Evolutionary conservation across 2,797 vertebrate genomes (phyloP).

Genomic region (Hemitrygon akajei): DNA sequence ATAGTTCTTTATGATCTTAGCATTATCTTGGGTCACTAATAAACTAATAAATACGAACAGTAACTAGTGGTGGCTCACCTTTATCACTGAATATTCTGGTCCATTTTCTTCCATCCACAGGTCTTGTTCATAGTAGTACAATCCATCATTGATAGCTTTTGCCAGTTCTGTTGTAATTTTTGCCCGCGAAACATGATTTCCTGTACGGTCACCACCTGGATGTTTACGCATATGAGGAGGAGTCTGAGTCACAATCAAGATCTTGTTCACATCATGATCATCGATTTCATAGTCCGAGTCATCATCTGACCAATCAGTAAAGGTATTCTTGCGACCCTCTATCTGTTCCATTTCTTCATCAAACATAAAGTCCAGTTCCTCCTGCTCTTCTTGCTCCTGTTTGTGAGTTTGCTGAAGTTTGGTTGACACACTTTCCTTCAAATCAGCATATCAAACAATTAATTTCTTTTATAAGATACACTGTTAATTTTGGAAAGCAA

Average conservation of each 20-base stretch:
- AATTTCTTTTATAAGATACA: not conserved
- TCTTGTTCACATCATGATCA: constrained; percentile 83
- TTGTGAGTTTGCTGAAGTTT: constrained; percentile 37
- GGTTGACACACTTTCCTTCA: not conserved
- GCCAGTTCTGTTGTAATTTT: constrained; percentile 76
- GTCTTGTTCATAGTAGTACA: constrained; percentile 86
- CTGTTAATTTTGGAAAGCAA: not conserved
- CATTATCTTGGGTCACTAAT: constrained; percentile 38
- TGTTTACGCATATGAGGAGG: constrained; percentile 76
- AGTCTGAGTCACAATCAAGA: constrained; percentile 87
- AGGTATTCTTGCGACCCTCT: constrained; percentile 68
- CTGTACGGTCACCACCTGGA: constrained; percentile 65
- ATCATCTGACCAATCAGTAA: constrained; percentile 74
- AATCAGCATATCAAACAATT: constrained; percentile 13
- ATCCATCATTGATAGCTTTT: constrained; percentile 83
- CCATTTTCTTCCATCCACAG: constrained; percentile 72
- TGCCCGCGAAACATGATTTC: constrained; percentile 66
- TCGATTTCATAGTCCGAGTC: constrained; percentile 87
- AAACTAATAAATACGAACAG: constrained; percentile 39
- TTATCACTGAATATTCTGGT: constrained; percentile 52
- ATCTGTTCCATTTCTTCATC: constrained; percentile 83
- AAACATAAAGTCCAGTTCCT: constrained; percentile 89
- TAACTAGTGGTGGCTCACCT: constrained; percentile 61
- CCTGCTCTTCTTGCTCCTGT: constrained; percentile 64
- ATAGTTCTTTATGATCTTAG: too few relatives aligned